Conservation (phyloP, 2,797 vertebrate species). For the Chelon auratus region DNA sequence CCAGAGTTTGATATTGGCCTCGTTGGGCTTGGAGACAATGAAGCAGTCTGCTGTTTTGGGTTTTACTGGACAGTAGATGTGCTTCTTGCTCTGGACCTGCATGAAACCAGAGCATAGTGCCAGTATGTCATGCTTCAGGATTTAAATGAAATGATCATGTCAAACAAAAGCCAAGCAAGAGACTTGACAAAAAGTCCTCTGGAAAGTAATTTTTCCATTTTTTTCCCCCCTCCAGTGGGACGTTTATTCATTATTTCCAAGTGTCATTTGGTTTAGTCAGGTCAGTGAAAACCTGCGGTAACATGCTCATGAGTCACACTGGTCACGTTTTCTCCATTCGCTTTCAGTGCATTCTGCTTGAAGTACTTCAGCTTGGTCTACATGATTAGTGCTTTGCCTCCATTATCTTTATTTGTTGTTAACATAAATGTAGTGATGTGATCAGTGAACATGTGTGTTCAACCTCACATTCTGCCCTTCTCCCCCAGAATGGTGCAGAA, state of each 20-base stretch:
- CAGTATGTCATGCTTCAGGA: not conserved
- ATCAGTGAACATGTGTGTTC: not conserved
- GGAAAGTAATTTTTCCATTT: not conserved
- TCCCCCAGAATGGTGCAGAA: not conserved
- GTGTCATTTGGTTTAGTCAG: not conserved
- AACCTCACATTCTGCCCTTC: slow-evolving; percentile 12
- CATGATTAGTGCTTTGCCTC: not conserved
- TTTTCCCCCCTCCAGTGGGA: not conserved
- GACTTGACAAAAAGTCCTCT: slow-evolving; percentile 3
- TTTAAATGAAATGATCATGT: slow-evolving; percentile 15
- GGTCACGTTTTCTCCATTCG: not conserved
- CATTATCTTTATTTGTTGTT: slow-evolving; percentile 7
- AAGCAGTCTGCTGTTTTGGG: slow-evolving; percentile 70
- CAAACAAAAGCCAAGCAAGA: slow-evolving; percentile 17
- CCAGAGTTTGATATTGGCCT: slow-evolving; percentile 62
- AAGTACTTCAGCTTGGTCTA: not conserved
- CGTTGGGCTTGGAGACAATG: slow-evolving; percentile 63
- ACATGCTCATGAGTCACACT: not conserved
- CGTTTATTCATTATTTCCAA: not conserved
- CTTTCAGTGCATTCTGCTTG: not conserved
- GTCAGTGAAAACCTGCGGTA: not conserved
- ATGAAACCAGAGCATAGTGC: slow-evolving; percentile 23
- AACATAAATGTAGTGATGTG: not conserved
- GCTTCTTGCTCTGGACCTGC: slow-evolving; percentile 29
- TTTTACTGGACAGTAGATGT: slow-evolving; percentile 44